Evolutionary conservation across 2,888 invertebrate genomes (phyloP), one percentile per base, ranked within the genome.

Genomic region (Lithophane socia): DNA sequence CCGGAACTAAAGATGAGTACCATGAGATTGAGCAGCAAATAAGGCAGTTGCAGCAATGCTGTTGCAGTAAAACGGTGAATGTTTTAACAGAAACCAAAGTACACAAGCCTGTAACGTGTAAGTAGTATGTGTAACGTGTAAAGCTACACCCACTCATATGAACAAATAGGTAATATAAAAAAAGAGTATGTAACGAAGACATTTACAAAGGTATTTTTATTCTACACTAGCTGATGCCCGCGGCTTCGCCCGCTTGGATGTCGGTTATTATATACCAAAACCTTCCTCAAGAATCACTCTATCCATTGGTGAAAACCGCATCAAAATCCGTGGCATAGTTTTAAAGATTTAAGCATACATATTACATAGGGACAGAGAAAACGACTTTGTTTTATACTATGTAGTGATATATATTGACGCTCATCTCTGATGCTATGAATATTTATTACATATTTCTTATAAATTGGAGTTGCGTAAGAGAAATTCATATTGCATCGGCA

Each of bases 61-160:
- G 47, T 60, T 49, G 60, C 29, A 29, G 70, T 1, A 71, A 71
- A 71, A 71, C 70, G 1, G 70, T 71, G 0, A 71, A 61, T 47
- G 47, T 61, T 1, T 49, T 61, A 61, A 71, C 61, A 61, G 37
- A 71, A 60, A 71, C 61, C 0, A 71, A 71, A 71, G 47, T 61
- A 49, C 70, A 71, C 70, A 61, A 61, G 71, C 61, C 0, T 71
- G 47, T 71, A 71, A 61, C n/a, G 37, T 71, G 29, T 29, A 29
- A 29, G 29, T 29, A 29, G 29, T 29, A 29, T 29, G 29, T 29
- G 29, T 29, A 29, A 29, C 29, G 0, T 71, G 49, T 63, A 63
- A 63, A 63, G 71, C 49, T 0, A 71, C 61, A 2, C 49, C 49
- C 0, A 63, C 37, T 0, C 49, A 63, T 1, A 63, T 63, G 61